A percentile compares a stretch with the other conserved stretches of the same genome.
These are phyloP conservation scores for Butastur rufipennis DNA, from an alignment of 2,113 vertebrate species.

Conservation along the genomic window DNA sequence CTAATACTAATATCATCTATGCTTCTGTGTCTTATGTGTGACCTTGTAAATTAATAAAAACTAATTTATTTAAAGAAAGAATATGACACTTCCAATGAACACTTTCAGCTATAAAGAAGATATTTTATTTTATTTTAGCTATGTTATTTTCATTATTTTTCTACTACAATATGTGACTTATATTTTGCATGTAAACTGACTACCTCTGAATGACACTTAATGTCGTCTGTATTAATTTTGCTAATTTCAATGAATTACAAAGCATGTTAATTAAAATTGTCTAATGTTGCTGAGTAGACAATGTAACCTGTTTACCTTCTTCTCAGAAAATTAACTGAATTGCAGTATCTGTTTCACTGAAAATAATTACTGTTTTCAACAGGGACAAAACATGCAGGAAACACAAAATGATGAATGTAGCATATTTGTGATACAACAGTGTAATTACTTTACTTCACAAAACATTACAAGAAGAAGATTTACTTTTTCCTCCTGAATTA, in stretches of 20 bases:
- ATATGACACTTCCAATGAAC: background rate
- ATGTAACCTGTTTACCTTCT: conserved; percentile 51
- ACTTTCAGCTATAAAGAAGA: background rate
- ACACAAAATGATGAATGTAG: conserved; percentile 42
- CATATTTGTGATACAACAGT: conserved; percentile 24
- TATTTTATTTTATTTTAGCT: background rate
- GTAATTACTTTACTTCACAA: conserved; percentile 29
- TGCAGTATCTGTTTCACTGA: background rate
- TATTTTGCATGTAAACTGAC: background rate
- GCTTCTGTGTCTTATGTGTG: background rate
- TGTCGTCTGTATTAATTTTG: background rate
- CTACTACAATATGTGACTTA: background rate
- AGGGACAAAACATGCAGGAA: conserved; percentile 17
- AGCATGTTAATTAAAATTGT: conserved; percentile 56
- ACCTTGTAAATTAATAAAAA: background rate
- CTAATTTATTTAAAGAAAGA: background rate
- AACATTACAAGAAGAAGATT: conserved; percentile 8
- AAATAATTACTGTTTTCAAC: conserved; percentile 27
- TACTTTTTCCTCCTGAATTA: conserved; percentile 10
- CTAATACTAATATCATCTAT: background rate
- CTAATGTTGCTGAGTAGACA: conserved; percentile 34
- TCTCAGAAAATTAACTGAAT: conserved; percentile 58
- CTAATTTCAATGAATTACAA: background rate
- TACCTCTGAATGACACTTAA: background rate
- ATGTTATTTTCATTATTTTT: background rate